Evolutionary conservation across 1,140 invertebrate genomes (phyloP).

Genomic region (roundworm (Caenorhabditis elegans)): DNA sequence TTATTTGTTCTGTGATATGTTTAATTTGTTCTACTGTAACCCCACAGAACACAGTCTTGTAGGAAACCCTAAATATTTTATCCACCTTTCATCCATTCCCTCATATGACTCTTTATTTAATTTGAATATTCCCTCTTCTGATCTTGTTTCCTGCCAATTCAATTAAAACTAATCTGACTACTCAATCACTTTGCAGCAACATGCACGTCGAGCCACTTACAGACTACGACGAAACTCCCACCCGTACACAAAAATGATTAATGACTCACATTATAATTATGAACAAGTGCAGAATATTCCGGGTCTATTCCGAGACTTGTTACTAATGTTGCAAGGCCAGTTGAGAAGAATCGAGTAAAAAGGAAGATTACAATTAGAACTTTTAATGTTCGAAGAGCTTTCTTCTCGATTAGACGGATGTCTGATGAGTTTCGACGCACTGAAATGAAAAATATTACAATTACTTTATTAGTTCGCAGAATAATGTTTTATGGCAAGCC

Average conservation of each 20-base stretch:
- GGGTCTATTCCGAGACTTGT: not conserved
- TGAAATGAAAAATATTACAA: too few species aligned
- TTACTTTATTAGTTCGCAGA: too few species aligned
- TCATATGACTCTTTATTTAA: not conserved
- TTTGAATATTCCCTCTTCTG: not conserved
- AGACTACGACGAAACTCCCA: too few species aligned
- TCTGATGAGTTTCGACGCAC: not conserved
- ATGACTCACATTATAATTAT: conserved; percentile 1
- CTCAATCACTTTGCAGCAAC: not conserved
- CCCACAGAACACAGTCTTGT: too few species aligned
- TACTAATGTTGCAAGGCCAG: not conserved
- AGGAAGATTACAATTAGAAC: not conserved
- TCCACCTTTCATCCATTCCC: not conserved
- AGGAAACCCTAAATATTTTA: too few species aligned
- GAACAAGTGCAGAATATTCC: not conserved
- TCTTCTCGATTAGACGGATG: not conserved
- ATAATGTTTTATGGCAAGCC: too few species aligned
- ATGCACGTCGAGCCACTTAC: not conserved
- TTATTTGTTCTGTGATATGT: too few species aligned
- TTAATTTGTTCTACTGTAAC: too few species aligned
- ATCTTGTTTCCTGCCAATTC: not conserved
- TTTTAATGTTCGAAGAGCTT: not conserved
- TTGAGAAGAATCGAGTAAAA: not conserved
- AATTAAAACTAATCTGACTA: not conserved
- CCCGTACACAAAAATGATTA: not conserved